Conservation (phyloP, 2,113 vertebrate species). For the Pyxicephalus adspersus region DNA sequence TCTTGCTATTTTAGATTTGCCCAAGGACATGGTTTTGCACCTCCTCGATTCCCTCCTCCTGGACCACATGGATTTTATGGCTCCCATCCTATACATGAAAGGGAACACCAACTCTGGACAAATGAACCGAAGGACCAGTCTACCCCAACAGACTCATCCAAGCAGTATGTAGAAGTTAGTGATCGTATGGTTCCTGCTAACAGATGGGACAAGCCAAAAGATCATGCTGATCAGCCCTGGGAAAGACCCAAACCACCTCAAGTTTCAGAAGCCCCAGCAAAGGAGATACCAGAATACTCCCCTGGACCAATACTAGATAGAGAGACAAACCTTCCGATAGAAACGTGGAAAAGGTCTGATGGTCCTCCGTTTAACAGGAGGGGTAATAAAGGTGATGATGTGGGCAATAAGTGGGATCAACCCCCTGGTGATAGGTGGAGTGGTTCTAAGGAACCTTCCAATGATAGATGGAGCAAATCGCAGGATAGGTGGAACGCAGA, state of each 20-base stretch:
- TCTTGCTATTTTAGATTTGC: conserved; percentile 79
- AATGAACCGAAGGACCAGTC: neutral
- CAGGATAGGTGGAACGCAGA: conserved; percentile 1
- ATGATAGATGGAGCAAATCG: neutral
- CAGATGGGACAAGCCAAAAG: conserved; percentile 30
- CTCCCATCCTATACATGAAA: neutral
- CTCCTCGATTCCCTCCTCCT: conserved; percentile 60
- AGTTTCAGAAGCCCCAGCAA: neutral
- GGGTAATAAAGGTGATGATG: neutral
- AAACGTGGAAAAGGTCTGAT: neutral
- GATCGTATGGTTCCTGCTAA: neutral
- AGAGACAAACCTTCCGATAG: neutral
- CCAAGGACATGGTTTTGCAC: conserved; percentile 71
- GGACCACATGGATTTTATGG: neutral
- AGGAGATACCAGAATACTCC: neutral
- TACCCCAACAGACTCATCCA: neutral
- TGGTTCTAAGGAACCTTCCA: neutral
- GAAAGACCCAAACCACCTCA: neutral
- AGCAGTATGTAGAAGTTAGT: neutral
- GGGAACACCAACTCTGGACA: neutral
- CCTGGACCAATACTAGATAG: neutral
- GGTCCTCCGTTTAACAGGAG: neutral
- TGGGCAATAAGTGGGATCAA: neutral
- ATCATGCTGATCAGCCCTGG: neutral
- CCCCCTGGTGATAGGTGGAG: neutral